Percentiles rank a stretch among this genome's conserved stretches.
phyloP scores from a whole-genome alignment of 2,888 invertebrate genomes.

The Drosophila diplacantha region DNA sequence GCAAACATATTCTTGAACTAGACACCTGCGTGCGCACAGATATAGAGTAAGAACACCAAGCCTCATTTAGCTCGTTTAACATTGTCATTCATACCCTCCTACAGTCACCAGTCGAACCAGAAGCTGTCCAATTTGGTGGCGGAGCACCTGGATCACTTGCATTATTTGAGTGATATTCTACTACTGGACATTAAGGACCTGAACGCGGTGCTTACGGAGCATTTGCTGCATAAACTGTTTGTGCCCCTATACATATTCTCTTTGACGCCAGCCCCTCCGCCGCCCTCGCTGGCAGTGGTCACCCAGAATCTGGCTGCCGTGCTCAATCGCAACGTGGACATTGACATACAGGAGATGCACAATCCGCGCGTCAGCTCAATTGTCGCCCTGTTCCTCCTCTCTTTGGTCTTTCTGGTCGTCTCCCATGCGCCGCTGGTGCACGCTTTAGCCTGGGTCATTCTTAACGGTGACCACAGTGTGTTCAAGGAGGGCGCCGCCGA shows the following conservation, averaged over 20 bases:
- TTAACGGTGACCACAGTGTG: constrained; percentile 87
- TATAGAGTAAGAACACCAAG: constrained; percentile 85
- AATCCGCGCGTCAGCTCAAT: constrained; percentile 91
- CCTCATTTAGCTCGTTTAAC: no score
- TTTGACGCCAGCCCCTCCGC: constrained; percentile 80
- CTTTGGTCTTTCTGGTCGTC: constrained; percentile 96
- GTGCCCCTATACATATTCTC: constrained; percentile 97
- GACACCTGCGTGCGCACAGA: constrained; percentile 96
- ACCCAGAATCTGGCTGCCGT: constrained; percentile 83
- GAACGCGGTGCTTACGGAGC: constrained; percentile 95
- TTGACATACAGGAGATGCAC: constrained; percentile 80
- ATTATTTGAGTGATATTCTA: constrained; percentile 97
- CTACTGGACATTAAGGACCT: constrained; percentile 93
- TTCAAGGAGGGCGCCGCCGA: constrained; percentile 84
- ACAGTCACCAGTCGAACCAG: constrained; percentile 92
- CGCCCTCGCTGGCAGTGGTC: constrained; percentile 80
- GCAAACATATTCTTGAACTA: constrained; percentile 96
- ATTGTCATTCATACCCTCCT: no score
- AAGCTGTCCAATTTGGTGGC: constrained; percentile 95
- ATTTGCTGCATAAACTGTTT: constrained; percentile 93
- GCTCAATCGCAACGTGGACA: constrained; percentile 80
- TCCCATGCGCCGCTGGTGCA: constrained; percentile 94
- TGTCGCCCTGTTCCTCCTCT: constrained; percentile 92
- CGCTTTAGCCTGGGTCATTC: constrained; percentile 90
- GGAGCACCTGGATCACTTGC: constrained; percentile 97